Evolutionary conservation across 1,140 invertebrate species (phyloP), one percentile per base, ranked within the genome.

Genomic region (Drosophila lacteicornis): DNA sequence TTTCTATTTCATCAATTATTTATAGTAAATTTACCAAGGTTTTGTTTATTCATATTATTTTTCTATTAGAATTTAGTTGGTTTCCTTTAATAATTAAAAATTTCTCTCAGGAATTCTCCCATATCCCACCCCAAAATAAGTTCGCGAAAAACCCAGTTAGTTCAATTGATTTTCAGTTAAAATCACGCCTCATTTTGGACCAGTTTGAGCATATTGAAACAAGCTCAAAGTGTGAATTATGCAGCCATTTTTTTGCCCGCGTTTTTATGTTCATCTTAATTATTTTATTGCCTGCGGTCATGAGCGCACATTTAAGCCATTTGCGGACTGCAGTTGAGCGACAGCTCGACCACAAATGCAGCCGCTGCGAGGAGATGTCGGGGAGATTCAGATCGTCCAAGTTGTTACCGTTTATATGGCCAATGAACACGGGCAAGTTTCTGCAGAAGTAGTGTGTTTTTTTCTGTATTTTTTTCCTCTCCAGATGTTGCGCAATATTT

Each of bases 201-300:
- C 46, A 19, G 45, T 17, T 46, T 33, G 19, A 61, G 50, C 13
- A 47, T 58, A 58, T 57, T 42, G 67, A 53, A 88, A 86, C 53
- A 67, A 47, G 73, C 47, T 74, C 45, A 60, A 84, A 85, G 84
- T 88, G 84, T 88, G 80, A 91, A 83, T 91, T 91, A 80, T 91
- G 84, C 81, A 88, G 83, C 75, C 70, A 75, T 77, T 80, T 82
- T 51, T 78, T 78, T 55, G n/a, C 22, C 17, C n/a, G 22, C 25
- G n/a, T 74, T 75, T 70, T 74, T 53, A 74, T 75, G 70, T 84
- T 76, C 67, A 66, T 79, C 70, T 84, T 84, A 91, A 91, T 91
- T 91, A 83, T 91, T 91, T 91, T 87, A 87, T 91, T 84, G 80
- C 87, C 83, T 79, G 84, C 88, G 87, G 88, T 88, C 87, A 91